A percentile compares a stretch with the other conserved stretches of the same genome.
Conservation (phyloP, 1,140 invertebrate genomes). For the Hermatobates lingyangjiaoensis region DNA sequence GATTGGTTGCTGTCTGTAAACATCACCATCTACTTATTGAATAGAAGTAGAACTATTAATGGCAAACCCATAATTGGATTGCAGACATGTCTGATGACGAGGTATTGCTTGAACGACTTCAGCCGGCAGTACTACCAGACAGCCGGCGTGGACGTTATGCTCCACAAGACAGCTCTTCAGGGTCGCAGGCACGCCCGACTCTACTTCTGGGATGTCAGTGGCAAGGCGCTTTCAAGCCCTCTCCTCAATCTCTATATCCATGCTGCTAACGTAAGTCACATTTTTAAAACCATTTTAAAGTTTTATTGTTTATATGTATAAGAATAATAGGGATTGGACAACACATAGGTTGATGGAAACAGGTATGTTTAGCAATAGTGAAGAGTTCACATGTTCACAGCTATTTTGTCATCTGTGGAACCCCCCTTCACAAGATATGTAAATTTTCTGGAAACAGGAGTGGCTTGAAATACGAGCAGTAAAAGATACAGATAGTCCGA, state of each 20-base stretch:
- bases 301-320: neutral
- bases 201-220: constrained; percentile 70
- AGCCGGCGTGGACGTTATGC: constrained; percentile 61
- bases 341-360: neutral
- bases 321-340: neutral
- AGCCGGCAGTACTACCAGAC: constrained; percentile 53
- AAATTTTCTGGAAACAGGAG: neutral
- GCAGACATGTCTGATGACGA: constrained; percentile 45
- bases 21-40: too few species aligned
- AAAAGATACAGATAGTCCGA: too few species aligned
- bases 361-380: neutral
- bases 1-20: too few species aligned
- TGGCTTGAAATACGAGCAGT: too few species aligned
- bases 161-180: constrained; percentile 46
- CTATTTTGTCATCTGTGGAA: neutral
- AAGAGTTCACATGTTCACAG: neutral
- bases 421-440: neutral
- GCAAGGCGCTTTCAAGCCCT: constrained; percentile 44
- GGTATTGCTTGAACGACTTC: constrained; percentile 55
- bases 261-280: constrained; percentile 44
- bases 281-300: constrained; percentile 1
- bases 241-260: constrained; percentile 76
- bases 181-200: constrained; percentile 45
- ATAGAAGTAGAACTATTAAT: too few species aligned
- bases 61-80: too few species aligned